These are phyloP conservation scores for Sandelia bainsii DNA, from an alignment of 2,797 vertebrate genomes.

Conservation along the genomic window DNA sequence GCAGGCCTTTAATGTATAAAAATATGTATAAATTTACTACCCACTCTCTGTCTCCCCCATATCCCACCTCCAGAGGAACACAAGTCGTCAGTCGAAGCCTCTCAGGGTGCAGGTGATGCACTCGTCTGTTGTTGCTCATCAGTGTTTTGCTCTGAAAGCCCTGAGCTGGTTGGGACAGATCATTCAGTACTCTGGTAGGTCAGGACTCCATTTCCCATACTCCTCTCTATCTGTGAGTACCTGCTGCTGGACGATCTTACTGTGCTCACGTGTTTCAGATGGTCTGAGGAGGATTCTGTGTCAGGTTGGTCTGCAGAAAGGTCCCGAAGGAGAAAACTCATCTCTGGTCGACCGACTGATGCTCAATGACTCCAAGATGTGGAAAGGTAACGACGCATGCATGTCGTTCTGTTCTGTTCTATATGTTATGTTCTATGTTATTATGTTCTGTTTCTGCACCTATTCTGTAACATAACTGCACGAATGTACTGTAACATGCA, in stretches of 20 bases:
- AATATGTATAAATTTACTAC: too few species aligned
- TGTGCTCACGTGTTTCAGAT: slow-evolving; percentile 78
- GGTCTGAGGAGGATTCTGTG: slow-evolving; percentile 94
- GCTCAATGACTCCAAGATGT: slow-evolving; percentile 96
- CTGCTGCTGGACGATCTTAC: neutral
- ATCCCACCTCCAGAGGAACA: slow-evolving; percentile 89
- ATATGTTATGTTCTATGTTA: too few species aligned
- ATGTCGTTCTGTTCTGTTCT: too few species aligned
- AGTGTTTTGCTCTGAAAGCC: slow-evolving; percentile 94
- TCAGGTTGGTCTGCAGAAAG: slow-evolving; percentile 92
- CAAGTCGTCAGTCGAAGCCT: slow-evolving; percentile 95
- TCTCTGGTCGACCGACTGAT: slow-evolving; percentile 94
- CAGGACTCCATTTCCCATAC: slow-evolving; percentile 16
- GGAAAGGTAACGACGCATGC: slow-evolving; percentile 89
- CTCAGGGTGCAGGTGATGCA: slow-evolving; percentile 97
- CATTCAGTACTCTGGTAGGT: slow-evolving; percentile 94
- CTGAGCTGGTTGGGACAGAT: slow-evolving; percentile 93
- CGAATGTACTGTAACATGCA: too few species aligned
- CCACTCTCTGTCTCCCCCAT: neutral
- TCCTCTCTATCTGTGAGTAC: neutral
- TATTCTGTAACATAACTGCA: too few species aligned
- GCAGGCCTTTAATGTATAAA: too few species aligned
- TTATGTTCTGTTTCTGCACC: too few species aligned
- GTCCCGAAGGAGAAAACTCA: slow-evolving; percentile 90
- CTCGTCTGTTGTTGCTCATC: slow-evolving; percentile 96